These are phyloP conservation scores for Regulus satrapa DNA, from an alignment of 2,113 vertebrate genomes.

Conservation along the genomic window DNA sequence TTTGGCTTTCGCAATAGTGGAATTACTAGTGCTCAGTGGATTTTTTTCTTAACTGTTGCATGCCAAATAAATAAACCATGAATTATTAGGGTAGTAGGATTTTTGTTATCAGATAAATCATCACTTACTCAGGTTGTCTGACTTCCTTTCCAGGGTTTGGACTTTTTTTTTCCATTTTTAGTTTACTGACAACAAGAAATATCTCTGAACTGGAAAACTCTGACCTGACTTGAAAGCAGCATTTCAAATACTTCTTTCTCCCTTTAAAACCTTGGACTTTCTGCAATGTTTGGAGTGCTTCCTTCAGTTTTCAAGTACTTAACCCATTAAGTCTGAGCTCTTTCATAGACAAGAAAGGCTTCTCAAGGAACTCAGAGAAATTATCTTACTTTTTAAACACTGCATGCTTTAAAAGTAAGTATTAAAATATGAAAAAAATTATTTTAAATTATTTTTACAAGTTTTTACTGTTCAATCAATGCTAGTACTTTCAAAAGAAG, in stretches of 20 bases:
- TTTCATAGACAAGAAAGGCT: background rate
- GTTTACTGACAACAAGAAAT: constrained; percentile 24
- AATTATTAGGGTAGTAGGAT: background rate
- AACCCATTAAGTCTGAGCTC: background rate
- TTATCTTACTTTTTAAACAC: background rate
- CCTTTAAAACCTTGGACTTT: background rate
- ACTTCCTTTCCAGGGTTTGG: background rate
- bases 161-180: background rate
- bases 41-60: background rate
- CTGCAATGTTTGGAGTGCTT: background rate
- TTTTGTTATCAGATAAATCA: constrained; percentile 41
- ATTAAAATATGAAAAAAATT: background rate
- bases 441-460: background rate
- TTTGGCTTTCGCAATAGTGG: constrained; percentile 4
- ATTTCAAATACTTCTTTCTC: background rate
- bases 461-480: background rate
- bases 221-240: background rate
- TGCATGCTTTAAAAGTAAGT: background rate
- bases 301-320: background rate
- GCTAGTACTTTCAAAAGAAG: background rate
- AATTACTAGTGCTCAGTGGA: background rate
- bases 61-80: constrained; percentile 39
- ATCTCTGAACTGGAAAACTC: background rate
- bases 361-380: background rate
- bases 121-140: background rate